phyloP scores from a whole-genome alignment of 2,888 invertebrate genomes.

The Yponomeuta sedellus region DNA sequence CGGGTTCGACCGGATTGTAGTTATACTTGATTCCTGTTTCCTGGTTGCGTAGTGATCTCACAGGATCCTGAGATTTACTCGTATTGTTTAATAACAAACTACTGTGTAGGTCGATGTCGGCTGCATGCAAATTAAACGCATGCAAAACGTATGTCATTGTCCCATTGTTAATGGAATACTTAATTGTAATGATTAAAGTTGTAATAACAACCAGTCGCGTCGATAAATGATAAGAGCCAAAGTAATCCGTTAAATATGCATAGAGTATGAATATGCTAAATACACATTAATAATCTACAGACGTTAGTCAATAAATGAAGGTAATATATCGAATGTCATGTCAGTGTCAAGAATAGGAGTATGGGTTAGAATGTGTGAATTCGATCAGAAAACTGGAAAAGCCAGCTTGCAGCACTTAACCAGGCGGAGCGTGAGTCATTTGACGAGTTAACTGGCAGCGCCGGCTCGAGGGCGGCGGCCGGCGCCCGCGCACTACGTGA shows the following conservation, averaged over 20 bases:
- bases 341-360: slow-evolving; percentile 35
- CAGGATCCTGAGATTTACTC: slow-evolving; percentile 18
- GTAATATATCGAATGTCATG: slow-evolving; percentile 18
- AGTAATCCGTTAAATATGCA: slow-evolving; percentile 15
- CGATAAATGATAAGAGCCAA: slow-evolving; percentile 9
- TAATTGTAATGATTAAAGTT: slow-evolving; percentile 1
- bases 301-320: slow-evolving; percentile 12
- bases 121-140: background rate
- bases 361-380: slow-evolving; percentile 54
- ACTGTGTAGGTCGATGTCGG: background rate
- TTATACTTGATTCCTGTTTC: slow-evolving; percentile 75
- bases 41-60: slow-evolving; percentile 59
- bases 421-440: slow-evolving; percentile 71
- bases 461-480: slow-evolving; percentile 33
- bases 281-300: slow-evolving; percentile 4
- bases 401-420: slow-evolving; percentile 71
- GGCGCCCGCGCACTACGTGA: slow-evolving; percentile 64
- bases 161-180: slow-evolving; percentile 3
- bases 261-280: slow-evolving; percentile 14
- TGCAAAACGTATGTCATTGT: slow-evolving; percentile 9
- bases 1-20: slow-evolving; percentile 76
- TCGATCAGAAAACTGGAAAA: slow-evolving; percentile 72
- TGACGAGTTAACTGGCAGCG: slow-evolving; percentile 71
- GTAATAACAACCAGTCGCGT: slow-evolving; percentile 3
- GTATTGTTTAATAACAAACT: slow-evolving; percentile 16